A percentile compares a stretch with the other conserved stretches of the same genome.
Conservation (phyloP, 2,113 vertebrate genomes). For the Tachycineta bicolor region DNA sequence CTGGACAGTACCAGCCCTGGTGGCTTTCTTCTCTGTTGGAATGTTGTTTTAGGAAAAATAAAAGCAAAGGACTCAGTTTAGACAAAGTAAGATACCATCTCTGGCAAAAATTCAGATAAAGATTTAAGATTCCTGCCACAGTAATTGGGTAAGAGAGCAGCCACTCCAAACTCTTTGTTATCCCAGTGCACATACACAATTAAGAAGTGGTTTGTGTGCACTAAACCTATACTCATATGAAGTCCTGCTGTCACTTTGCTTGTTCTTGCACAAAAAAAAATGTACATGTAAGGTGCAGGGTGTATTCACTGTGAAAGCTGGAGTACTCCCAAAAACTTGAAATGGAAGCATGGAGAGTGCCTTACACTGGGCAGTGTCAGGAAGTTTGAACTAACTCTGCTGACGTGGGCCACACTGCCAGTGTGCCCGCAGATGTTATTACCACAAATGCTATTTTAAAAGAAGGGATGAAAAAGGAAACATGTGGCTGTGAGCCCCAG, state of each 20-base stretch:
- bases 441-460: not conserved
- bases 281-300: not conserved
- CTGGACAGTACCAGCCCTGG: not conserved
- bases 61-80: not conserved
- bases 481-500: not conserved
- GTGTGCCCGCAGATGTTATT: not conserved
- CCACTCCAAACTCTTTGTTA: not conserved
- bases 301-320: not conserved
- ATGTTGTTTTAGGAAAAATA: not conserved
- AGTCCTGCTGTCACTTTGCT: not conserved
- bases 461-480: not conserved
- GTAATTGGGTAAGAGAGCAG: not conserved
- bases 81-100: not conserved
- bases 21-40: not conserved
- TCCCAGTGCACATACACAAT: not conserved
- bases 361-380: accelerated
- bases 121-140: not conserved
- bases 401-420: not conserved
- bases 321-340: not conserved
- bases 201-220: not conserved
- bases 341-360: not conserved
- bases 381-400: not conserved
- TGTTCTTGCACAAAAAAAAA: not conserved
- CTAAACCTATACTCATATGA: not conserved
- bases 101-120: not conserved